Evolutionary conservation across 2,797 vertebrate species (phyloP).

Genomic region (Hapalemur alaotrensis): DNA sequence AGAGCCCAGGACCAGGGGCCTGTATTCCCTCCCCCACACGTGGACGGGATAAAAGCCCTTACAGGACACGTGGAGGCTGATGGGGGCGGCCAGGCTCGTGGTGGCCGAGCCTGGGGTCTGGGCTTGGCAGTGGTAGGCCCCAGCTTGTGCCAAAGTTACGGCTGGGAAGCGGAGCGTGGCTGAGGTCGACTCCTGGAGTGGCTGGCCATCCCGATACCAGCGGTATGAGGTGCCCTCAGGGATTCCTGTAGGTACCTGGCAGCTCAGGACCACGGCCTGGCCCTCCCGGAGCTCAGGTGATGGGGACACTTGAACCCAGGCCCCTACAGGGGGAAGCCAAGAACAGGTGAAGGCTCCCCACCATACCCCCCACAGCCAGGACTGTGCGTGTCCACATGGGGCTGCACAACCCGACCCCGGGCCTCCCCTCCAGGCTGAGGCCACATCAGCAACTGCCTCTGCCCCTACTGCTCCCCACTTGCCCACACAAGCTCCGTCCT

Average conservation of each 20-base stretch:
- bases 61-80: conserved; percentile 81
- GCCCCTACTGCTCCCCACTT: neutral
- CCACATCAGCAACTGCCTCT: neutral
- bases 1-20: neutral
- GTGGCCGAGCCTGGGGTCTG: neutral
- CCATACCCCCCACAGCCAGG: neutral
- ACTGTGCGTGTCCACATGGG: neutral
- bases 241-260: conserved; percentile 56
- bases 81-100: conserved; percentile 6
- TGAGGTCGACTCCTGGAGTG: neutral
- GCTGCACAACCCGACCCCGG: rapidly evolving
- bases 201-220: conserved; percentile 82
- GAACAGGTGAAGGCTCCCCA: neutral
- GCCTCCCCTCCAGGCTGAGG: neutral
- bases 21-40: neutral
- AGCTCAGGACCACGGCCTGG: conserved; percentile 77
- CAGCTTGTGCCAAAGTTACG: conserved; percentile 68
- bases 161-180: conserved; percentile 50
- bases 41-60: conserved; percentile 44
- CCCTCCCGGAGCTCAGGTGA: conserved; percentile 82
- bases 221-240: conserved; percentile 45
- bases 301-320: conserved; percentile 78
- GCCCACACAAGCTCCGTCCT: neutral
- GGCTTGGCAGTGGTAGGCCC: conserved; percentile 82
- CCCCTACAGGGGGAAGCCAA: conserved; percentile 65